Evolutionary conservation across 2,797 vertebrate genomes (phyloP).

Genomic region (Delichon dasypus): DNA sequence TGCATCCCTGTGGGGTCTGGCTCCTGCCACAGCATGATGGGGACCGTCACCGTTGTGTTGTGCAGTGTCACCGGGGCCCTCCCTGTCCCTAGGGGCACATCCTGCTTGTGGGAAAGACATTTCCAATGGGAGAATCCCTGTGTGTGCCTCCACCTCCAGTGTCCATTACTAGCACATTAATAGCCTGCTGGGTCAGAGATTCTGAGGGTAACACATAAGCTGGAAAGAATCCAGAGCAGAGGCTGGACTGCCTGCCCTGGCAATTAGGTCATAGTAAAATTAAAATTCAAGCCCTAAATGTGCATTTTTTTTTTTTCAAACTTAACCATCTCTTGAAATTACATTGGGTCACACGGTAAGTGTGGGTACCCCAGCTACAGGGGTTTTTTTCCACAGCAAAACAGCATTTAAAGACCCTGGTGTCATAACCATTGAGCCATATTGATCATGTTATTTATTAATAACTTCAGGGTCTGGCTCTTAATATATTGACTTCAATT

Average conservation of each 20-base stretch:
- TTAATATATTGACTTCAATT: neutral
- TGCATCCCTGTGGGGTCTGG: neutral
- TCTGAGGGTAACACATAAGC: neutral
- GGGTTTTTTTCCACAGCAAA: neutral
- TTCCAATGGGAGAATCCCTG: neutral
- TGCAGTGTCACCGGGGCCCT: fast-evolving
- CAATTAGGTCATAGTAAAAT: neutral
- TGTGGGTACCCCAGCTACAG: neutral
- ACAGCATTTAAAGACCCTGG: neutral
- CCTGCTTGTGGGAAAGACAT: fast-evolving
- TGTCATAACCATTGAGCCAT: neutral
- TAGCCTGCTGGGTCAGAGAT: neutral
- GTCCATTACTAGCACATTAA: neutral
- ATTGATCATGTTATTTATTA: neutral
- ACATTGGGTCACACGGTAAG: fast-evolving
- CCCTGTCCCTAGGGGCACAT: neutral
- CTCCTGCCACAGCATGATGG: neutral
- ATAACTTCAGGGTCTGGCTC: neutral
- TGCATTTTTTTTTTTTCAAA: neutral
- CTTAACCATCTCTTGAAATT: neutral
- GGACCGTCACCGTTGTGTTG: fast-evolving
- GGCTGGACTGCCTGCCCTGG: neutral
- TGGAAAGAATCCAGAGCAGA: neutral
- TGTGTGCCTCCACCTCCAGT: neutral
- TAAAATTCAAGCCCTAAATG: neutral